Evolutionary conservation across 2,888 invertebrate species (phyloP), one percentile per base, ranked within the genome.

Genomic region (Tholera decimalis): DNA sequence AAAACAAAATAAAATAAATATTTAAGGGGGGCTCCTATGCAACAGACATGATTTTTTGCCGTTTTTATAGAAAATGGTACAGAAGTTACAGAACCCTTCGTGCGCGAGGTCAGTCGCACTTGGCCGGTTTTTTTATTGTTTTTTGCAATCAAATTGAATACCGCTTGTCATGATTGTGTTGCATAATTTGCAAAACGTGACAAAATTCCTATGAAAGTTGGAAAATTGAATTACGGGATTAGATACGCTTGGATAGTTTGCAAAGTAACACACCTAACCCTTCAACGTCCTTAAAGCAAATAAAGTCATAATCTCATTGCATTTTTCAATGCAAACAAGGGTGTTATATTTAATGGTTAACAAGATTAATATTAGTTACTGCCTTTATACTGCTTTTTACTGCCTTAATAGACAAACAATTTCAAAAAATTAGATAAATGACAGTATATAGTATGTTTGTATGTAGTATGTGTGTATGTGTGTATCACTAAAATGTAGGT

Each of bases 271-370:
- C n/a, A n/a, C n/a, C n/a, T 47, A 28, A n/a, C 18, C 28, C 46
- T 47, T 47, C 11, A 2, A 28, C n/a, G 28, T 37, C n/a, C 9
- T 18, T 35, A 35, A 8, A 61, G 68, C 68, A 53, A 69, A 62
- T 39, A 37, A 20, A 62, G 57, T 39, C 30, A 55, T 33, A 3
- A 57, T 57, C 26, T 57, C 28, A 63, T n/a, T 39, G 58, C 70
- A 39, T 24, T 61, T 37, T 26, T 13, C 37, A 22, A 37, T 37
- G 37, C 20, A 20, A 28, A 28, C 9, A 26, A 47, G 18, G 26
- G 26, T 18, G 26, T 18, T 28, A 47, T 28, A 28, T 18, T 22
- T 15, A 24, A 15, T 44, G 44, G 24, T 15, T 44, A 44, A 43
- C 43, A 7, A 43, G 43, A 43, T 20, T 30, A 6, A 30, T 33